Evolutionary conservation across 2,888 invertebrate genomes (phyloP).

Genomic region (Parnassius apollo): DNA sequence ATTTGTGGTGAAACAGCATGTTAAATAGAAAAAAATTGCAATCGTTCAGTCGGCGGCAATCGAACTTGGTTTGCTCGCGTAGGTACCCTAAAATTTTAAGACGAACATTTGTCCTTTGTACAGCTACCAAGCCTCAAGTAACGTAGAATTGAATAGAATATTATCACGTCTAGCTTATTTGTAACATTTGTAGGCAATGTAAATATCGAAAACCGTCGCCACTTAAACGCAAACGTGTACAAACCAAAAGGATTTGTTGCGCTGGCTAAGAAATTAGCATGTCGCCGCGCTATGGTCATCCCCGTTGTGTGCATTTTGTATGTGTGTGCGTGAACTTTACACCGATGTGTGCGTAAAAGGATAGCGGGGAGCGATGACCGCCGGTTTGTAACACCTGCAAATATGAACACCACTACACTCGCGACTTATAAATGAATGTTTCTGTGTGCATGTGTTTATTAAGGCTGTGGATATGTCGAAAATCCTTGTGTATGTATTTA

Average conservation of each 20-base stretch:
- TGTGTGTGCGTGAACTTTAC: constrained; percentile 31
- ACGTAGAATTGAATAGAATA: too few species aligned
- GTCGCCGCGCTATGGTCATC: constrained; percentile 51
- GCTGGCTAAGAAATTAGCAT: constrained; percentile 68
- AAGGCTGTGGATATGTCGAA: constrained; percentile 33
- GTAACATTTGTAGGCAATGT: constrained; percentile 19
- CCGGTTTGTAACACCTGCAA: constrained; percentile 72
- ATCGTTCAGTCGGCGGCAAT: too few species aligned
- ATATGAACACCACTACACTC: constrained; percentile 55
- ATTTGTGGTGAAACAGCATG: too few species aligned
- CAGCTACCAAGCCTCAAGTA: too few species aligned
- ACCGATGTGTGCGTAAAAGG: constrained; percentile 28
- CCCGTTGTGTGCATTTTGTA: constrained; percentile 25
- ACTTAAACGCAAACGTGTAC: constrained; percentile 34
- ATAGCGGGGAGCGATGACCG: constrained; percentile 65
- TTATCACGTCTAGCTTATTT: constrained; percentile 15
- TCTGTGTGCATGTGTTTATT: constrained; percentile 47
- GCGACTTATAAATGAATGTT: constrained; percentile 51
- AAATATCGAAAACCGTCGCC: constrained; percentile 39
- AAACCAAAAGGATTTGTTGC: constrained; percentile 41
- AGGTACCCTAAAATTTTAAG: too few species aligned
- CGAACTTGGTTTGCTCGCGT: too few species aligned
- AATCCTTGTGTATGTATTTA: constrained; percentile 30
- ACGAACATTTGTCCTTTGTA: too few species aligned
- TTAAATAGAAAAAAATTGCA: too few species aligned